Evolutionary conservation across 2,113 vertebrate genomes (phyloP), one percentile per base, ranked within the genome.

Genomic region (Festucalex cinctus): DNA sequence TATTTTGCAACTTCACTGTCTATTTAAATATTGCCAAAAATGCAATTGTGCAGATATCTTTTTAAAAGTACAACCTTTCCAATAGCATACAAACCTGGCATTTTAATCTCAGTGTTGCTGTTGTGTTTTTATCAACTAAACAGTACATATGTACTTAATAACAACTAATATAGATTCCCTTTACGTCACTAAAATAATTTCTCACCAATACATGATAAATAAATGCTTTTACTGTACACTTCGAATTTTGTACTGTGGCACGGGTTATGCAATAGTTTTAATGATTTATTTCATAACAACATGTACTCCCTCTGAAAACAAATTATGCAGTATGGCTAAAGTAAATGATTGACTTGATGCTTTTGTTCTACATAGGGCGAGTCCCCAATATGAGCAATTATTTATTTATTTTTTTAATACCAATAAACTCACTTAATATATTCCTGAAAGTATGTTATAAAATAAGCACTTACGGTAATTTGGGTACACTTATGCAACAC

Each of bases 341-440:
- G 41, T 70, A 68, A 69, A 73, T 32, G 9, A 13, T 73, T 71
- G 13, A 68, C 62, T 3, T 1, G 35, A 10, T 43, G 1, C 48
- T 57, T 68, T 32, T 73, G 10, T 60, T 46, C 20, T 13, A 32
- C 41, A 1, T 37, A 20, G n/a, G 46, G 26, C 5, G 13, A 35
- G 9, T 22, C 46, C 26, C 44, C n/a, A 6, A 20, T 28, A 41
- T 54, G 14, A 12, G 28, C 7, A 32, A 9, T 7, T 6, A 20
- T 12, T 48, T 48, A 4, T 32, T 32, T n/a, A n/a, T n/a, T n/a
- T n/a, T n/a, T n/a, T n/a, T n/a, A n/a, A n/a, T n/a, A n/a, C n/a
- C n/a, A n/a, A n/a, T n/a, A 66, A 51, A 22, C 20, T 22, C 36
- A 41, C 59, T 39, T 61, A 6, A 32, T 36, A 10, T 39, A 24